Evolutionary conservation across 2,797 vertebrate genomes (phyloP).

Genomic region (Onychomys arenicola): DNA sequence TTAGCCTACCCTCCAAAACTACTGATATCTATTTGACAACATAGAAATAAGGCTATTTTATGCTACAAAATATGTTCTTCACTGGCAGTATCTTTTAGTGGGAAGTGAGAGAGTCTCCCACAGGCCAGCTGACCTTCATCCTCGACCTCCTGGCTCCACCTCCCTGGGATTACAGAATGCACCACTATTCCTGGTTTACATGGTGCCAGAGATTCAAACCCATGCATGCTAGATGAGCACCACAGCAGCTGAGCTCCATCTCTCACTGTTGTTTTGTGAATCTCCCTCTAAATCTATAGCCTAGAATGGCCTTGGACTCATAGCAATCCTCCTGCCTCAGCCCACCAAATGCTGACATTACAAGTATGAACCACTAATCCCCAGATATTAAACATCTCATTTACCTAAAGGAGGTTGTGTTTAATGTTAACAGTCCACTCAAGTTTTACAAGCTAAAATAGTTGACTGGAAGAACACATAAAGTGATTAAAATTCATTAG

Average conservation of each 20-base stretch:
- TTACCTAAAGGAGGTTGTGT: slow-evolving; percentile 83
- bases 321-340: neutral
- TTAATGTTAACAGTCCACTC: slow-evolving; percentile 84
- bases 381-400: slow-evolving; percentile 73
- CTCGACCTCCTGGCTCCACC: neutral
- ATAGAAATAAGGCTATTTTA: slow-evolving; percentile 78
- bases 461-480: slow-evolving; percentile 76
- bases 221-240: rapidly evolving
- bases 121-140: neutral
- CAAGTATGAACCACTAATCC: neutral
- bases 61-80: slow-evolving; percentile 84
- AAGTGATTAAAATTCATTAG: slow-evolving; percentile 86
- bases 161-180: neutral
- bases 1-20: slow-evolving; percentile 75
- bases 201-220: neutral
- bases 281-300: too few species aligned
- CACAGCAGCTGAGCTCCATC: too few species aligned
- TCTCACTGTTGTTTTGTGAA: neutral
- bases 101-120: neutral
- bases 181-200: neutral
- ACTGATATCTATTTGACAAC: slow-evolving; percentile 65
- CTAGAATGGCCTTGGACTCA: neutral
- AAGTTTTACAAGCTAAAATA: slow-evolving; percentile 78
- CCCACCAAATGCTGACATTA: neutral
- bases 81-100: neutral